Conservation (phyloP, 2,797 vertebrate species). For the Mormyrus hasselquistii region DNA sequence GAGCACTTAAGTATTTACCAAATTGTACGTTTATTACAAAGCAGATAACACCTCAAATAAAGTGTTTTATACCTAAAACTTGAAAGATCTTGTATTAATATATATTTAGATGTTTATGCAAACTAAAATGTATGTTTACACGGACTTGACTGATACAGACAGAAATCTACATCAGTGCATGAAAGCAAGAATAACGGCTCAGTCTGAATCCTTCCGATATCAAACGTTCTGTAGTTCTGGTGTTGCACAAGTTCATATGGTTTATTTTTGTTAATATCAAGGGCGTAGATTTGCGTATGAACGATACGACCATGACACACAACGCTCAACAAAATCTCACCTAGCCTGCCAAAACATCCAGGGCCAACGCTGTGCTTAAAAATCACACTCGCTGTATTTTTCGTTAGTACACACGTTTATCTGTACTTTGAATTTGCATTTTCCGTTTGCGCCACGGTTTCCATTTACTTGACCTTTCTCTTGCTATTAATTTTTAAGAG, state of each 20-base stretch:
- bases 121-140: neutral
- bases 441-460: constrained; percentile 1
- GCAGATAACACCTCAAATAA: neutral
- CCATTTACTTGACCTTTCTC: neutral
- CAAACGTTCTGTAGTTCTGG: neutral
- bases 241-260: neutral
- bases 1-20: neutral
- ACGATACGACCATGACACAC: neutral
- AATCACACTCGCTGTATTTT: neutral
- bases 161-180: neutral
- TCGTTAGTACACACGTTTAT: neutral
- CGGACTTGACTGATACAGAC: neutral
- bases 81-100: neutral
- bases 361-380: neutral
- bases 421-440: neutral
- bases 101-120: neutral
- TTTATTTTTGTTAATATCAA: neutral
- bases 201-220: neutral
- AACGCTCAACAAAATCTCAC: neutral
- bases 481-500: neutral
- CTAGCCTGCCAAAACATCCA: neutral
- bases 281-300: neutral
- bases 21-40: neutral
- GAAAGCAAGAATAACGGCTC: neutral
- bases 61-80: neutral